These are phyloP conservation scores for Lepilemur septentrionalis DNA, from an alignment of 2,797 vertebrate species.

Conservation along the genomic window DNA sequence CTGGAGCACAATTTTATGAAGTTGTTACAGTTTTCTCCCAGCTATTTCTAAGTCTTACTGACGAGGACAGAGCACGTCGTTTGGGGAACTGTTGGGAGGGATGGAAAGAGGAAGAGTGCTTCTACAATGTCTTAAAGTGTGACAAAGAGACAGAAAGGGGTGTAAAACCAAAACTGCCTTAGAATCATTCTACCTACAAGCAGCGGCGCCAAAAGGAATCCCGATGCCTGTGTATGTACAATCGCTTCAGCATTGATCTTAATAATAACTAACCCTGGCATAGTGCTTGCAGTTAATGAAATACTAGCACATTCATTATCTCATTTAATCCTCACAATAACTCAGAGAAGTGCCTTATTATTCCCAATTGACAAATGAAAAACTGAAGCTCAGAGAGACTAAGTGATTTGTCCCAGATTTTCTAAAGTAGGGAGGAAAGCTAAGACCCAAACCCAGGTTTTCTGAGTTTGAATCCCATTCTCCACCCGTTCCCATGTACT, in stretches of 20 bases:
- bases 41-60: background rate
- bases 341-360: background rate
- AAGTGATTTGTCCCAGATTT: constrained; percentile 7
- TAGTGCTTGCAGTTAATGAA: background rate
- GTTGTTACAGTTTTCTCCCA: background rate
- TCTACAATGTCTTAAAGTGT: background rate
- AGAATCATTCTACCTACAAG: background rate
- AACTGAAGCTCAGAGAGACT: background rate
- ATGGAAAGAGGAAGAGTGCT: background rate
- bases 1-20: background rate
- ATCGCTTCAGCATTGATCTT: background rate
- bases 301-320: background rate
- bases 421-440: background rate
- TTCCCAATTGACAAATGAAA: background rate
- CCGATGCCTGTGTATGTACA: background rate
- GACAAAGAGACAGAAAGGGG: background rate
- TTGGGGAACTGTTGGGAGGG: background rate
- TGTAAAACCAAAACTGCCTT: background rate
- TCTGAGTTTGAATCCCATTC: background rate
- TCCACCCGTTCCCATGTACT: background rate
- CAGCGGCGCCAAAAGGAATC: background rate
- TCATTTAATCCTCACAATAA: background rate
- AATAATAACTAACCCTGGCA: background rate
- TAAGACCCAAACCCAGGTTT: background rate
- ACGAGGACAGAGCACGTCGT: background rate